phyloP scores from a whole-genome alignment of 2,888 invertebrate species.

The Trichogramma dendrolimi region DNA sequence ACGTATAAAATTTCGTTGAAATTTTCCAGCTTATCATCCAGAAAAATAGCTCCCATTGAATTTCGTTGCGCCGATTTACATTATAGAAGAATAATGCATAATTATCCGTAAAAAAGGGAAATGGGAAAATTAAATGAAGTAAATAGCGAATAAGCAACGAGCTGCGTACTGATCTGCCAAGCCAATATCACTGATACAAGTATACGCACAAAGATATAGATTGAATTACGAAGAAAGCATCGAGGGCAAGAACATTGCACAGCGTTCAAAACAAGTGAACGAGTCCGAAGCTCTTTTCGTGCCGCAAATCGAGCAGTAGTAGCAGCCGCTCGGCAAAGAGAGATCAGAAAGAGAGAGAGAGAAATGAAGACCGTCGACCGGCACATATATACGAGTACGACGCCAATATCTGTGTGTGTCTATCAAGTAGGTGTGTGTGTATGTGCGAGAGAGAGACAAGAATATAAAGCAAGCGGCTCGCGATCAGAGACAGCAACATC shows the following conservation, averaged over 20 bases:
- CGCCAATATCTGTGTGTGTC: background rate
- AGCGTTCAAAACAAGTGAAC: too few species aligned
- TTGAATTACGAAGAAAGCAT: too few species aligned
- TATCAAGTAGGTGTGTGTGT: background rate
- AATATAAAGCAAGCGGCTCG: background rate
- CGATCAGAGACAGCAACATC: too few species aligned
- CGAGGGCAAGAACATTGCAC: too few species aligned
- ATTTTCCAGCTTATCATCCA: too few species aligned
- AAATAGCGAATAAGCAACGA: conserved; percentile 12
- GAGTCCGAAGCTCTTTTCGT: background rate
- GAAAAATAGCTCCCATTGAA: too few species aligned
- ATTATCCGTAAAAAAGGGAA: background rate
- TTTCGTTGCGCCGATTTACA: too few species aligned
- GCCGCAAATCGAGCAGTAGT: background rate
- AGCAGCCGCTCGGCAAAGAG: background rate
- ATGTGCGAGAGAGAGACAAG: background rate
- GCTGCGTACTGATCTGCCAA: conserved; percentile 3
- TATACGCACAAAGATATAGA: too few species aligned
- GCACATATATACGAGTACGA: background rate
- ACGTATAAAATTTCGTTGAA: too few species aligned
- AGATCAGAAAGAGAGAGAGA: conserved; percentile 2
- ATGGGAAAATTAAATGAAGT: background rate
- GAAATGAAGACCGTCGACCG: background rate
- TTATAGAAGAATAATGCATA: too few species aligned
- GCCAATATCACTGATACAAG: background rate